Conservation (phyloP, 2,888 invertebrate species). For the Andrena chrysosceles region DNA sequence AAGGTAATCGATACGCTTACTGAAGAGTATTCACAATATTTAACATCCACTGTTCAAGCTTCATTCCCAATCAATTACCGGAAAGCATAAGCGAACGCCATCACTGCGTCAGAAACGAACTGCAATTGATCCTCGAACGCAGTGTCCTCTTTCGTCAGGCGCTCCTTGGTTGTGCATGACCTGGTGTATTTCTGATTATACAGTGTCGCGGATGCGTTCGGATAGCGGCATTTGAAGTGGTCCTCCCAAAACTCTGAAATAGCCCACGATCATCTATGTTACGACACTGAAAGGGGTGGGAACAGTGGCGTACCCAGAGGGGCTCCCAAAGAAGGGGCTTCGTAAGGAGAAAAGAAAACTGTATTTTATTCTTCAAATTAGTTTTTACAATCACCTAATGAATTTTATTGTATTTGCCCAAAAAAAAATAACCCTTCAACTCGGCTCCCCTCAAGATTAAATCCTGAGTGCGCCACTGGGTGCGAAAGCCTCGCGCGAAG, state of each 20-base stretch:
- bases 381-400: too few species aligned
- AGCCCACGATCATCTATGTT: neutral
- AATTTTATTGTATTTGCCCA: too few species aligned
- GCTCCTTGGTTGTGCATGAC: constrained; percentile 92
- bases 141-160: constrained; percentile 91
- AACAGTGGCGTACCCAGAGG: too few species aligned
- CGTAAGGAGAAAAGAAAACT: too few species aligned
- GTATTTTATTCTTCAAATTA: too few species aligned
- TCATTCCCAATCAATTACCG: constrained; percentile 85
- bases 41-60: neutral
- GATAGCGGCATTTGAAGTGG: constrained; percentile 95
- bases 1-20: too few species aligned
- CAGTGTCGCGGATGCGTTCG: constrained; percentile 92
- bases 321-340: too few species aligned
- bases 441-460: too few species aligned
- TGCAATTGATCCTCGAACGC: constrained; percentile 97
- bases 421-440: too few species aligned
- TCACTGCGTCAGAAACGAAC: constrained; percentile 98
- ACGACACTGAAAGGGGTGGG: too few species aligned
- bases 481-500: too few species aligned
- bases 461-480: too few species aligned
- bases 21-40: neutral
- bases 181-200: constrained; percentile 91
- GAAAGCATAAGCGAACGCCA: constrained; percentile 97
- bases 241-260: constrained; percentile 96